Evolutionary conservation across 2,113 vertebrate species (phyloP), one percentile per base, ranked within the genome.

Genomic region (Zosterops pallidus): DNA sequence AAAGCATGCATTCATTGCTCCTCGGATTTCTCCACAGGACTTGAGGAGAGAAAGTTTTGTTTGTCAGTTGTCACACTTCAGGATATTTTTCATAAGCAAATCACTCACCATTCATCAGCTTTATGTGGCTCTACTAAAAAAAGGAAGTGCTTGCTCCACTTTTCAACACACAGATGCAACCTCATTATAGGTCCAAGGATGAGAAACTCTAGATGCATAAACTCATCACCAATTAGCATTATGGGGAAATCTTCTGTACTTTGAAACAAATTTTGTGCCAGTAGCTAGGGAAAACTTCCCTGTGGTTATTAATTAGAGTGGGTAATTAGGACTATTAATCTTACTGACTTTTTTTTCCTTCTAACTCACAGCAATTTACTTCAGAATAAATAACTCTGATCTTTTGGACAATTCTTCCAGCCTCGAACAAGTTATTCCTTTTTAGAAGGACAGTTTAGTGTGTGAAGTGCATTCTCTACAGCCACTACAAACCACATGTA

Each of bases 321-420:
- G 33, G 67, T 96, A 97, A 98, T 97, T 97, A 97, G 96, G 92
- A 90, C 39, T 92, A 97, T 97, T 98, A 96, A 97, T 98, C 95
- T 96, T 93, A 96, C 86, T 35, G 37, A 89, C 63, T 88, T 96
- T 92, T 39, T 39, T 97, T 92, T 60, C 41, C 59, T 89, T 93
- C n/a, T 50, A 47, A 91, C 76, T 86, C 88, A 81, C 46, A 86
- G 79, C 46, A 67, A 60, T 49, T 82, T 96, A 92, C 82, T 94
- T 89, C 46, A 46, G 37, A 94, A 88, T 91, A 94, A 97, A 94
- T 74, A 97, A 78, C 81, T 57, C 64, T 47, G 68, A 94, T 83
- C 24, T 94, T 92, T 85, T 77, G 47, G 80, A 96, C 41, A 92
- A 50, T 92, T 79, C 22, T 83, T 65, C 79, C 53, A 95, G 75